Base-by-base conservation (phyloP, 2,797 vertebrate genomes). In the Macrochelys suwanniensis region DNA sequence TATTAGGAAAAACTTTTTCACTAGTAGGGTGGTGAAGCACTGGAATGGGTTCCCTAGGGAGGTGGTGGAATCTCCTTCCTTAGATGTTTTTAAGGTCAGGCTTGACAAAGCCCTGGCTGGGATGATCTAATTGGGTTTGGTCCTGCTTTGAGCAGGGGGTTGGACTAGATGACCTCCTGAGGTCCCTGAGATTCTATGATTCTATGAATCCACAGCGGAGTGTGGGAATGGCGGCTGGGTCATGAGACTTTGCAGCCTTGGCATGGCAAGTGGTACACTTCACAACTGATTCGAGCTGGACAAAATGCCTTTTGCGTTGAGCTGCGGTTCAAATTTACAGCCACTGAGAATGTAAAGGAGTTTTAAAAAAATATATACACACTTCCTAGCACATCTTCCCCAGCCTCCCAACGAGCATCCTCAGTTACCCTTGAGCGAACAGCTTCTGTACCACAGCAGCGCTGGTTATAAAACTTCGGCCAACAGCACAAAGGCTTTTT, bases 281-380 rank as follows among this genome's bases (percentile, higher is more conserved):
- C 9, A 79, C 93, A 57, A 33, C 95, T 82, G 90, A 57, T 87
- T 95, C 86, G 89, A 47, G 71, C 56, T 47, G 2, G 95, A 97
- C 97, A 97, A 96, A 85, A 37, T 25, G 6, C 47, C 97, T 92
- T 97, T 97, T 97, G 97, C 96, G 93, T 84, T 49, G 13, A 1
- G 33, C 86, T 5, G 50, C 4, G 1, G 92, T 2, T 45, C 50
- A 21, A 37, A 33, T 45, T 12, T 28, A 54, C 37, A 42, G 51
- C 15, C 59, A 79, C 79, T 1, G 28, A 59, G 77, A 78, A 3
- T 0, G 0, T 15, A 0, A 7, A 78, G 91, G 93, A 54, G 95
- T 56, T 85, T 57, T 2, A 16, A 76, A 12, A 7, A 49, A 49
- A 47, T 47, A 37, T 15, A 51, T 6, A 11, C 5, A 37, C 42